A percentile compares a stretch with the other conserved stretches of the same genome.
These are phyloP conservation scores for Philopedon plagiatum DNA, from an alignment of 2,888 invertebrate species.

Conservation along the genomic window DNA sequence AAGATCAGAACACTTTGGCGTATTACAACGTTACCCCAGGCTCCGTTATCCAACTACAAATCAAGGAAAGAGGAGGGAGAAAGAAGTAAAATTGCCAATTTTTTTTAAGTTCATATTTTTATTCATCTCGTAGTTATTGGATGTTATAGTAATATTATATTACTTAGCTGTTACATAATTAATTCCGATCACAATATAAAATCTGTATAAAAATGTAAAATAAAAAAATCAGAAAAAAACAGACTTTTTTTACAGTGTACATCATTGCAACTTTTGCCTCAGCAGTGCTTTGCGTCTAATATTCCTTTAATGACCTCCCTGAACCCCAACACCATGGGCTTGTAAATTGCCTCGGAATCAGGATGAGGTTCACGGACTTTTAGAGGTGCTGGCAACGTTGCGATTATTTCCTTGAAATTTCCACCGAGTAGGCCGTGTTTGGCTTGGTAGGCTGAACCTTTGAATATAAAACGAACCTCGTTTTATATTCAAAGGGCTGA, in stretches of 20 bases:
- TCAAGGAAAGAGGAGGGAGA: slow-evolving; percentile 97
- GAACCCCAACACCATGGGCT: slow-evolving; percentile 81
- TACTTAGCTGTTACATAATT: no score
- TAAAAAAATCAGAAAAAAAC: no score
- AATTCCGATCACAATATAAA: no score
- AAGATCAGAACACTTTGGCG: slow-evolving; percentile 94
- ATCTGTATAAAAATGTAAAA: no score
- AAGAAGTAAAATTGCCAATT: slow-evolving; percentile 81
- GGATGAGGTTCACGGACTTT: slow-evolving; percentile 80
- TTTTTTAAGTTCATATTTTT: background rate
- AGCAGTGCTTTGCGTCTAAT: no score
- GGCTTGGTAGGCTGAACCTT: slow-evolving; percentile 81
- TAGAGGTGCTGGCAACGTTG: slow-evolving; percentile 69
- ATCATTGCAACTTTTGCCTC: no score
- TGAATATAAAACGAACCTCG: no score
- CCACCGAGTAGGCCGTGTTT: slow-evolving; percentile 71
- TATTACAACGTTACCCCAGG: slow-evolving; percentile 95
- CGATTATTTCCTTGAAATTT: slow-evolving; percentile 69
- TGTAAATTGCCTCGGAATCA: slow-evolving; percentile 82
- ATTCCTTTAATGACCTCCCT: slow-evolving; percentile 68
- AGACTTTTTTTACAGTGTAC: no score
- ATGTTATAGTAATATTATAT: no score
- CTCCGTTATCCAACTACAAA: slow-evolving; percentile 87
- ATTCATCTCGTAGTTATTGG: background rate
- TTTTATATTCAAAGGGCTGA: no score